Conservation (phyloP, 2,888 invertebrate species). For the Lepidocyrtoides sp. region DNA sequence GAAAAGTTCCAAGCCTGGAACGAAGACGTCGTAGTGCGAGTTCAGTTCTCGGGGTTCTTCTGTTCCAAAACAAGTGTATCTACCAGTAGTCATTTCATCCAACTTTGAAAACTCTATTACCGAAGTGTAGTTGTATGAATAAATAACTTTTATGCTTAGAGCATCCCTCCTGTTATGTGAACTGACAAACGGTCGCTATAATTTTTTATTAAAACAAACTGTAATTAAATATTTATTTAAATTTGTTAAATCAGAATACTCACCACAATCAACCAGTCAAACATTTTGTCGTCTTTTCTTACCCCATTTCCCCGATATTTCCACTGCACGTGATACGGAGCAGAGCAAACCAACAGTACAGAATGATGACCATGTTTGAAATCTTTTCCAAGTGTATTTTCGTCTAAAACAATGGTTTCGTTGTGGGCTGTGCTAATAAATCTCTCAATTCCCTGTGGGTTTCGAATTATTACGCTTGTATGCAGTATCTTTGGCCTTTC, state of each 20-base stretch:
- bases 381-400: conserved; percentile 62
- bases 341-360: conserved; percentile 71
- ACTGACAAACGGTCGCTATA: conserved; percentile 65
- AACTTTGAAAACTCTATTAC: conserved; percentile 76
- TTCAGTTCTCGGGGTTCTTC: conserved; percentile 70
- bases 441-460: conserved; percentile 62
- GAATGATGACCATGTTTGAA: conserved; percentile 66
- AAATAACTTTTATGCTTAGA: conserved; percentile 58
- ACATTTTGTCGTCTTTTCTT: conserved; percentile 20
- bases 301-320: conserved; percentile 75
- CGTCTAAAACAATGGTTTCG: conserved; percentile 59
- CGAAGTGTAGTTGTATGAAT: conserved; percentile 76
- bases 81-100: conserved; percentile 72
- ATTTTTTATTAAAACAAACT: too few species aligned
- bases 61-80: conserved; percentile 77
- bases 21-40: conserved; percentile 72
- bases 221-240: too few species aligned
- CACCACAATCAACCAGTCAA: too few species aligned
- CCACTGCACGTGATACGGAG: conserved; percentile 76
- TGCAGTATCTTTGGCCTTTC: conserved; percentile 75
- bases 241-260: too few species aligned
- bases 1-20: conserved; percentile 76
- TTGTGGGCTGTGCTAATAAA: conserved; percentile 65
- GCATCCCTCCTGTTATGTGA: conserved; percentile 69
- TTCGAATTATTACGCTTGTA: conserved; percentile 66